A percentile compares a stretch with the other conserved stretches of the same genome.
Evolutionary conservation across 1,140 invertebrate genomes (phyloP).

Genomic region (Nebria ingens): DNA sequence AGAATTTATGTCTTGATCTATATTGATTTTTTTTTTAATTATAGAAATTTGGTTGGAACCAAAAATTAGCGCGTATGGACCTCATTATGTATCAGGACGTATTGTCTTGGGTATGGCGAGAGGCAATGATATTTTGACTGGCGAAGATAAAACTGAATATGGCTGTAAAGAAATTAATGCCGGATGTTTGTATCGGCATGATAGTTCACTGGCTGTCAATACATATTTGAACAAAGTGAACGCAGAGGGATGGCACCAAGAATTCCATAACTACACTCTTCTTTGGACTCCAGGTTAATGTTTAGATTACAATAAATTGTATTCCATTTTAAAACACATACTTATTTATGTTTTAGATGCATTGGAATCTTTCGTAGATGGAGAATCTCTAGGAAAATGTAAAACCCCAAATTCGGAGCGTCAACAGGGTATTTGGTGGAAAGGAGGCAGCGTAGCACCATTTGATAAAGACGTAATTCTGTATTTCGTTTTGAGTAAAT

Average conservation of each 20-base stretch:
- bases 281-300: background rate
- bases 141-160: background rate
- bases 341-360: background rate
- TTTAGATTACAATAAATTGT: background rate
- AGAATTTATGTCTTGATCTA: background rate
- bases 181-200: no score
- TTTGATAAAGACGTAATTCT: background rate
- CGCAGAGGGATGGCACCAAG: no score
- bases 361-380: background rate
- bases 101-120: conserved; percentile 46
- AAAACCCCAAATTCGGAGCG: background rate
- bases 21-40: conserved; percentile 15
- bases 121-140: conserved; percentile 42
- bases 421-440: background rate
- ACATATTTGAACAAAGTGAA: no score
- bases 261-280: background rate
- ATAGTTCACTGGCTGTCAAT: no score
- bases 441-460: background rate
- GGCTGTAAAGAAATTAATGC: no score
- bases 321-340: background rate
- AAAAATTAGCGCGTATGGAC: conserved; percentile 41
- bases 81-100: conserved; percentile 44
- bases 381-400: background rate
- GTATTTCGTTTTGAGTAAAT: no score
- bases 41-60: conserved; percentile 51